A percentile compares a stretch with the other conserved stretches of the same genome.
phyloP scores from a whole-genome alignment of 2,888 invertebrate genomes.

The Synergus laeviventris region DNA sequence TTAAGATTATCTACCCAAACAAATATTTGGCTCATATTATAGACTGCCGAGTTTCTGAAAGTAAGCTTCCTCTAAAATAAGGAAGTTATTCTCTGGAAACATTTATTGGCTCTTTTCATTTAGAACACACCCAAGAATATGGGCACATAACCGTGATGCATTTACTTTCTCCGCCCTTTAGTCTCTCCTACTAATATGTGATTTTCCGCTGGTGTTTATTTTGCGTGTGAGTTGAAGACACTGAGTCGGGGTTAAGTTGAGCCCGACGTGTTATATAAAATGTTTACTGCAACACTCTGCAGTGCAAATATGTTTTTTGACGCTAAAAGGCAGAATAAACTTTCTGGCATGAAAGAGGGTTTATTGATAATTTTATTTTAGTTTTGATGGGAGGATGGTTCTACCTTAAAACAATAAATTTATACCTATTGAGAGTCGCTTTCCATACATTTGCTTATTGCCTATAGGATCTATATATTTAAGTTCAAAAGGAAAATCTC shows the following conservation, averaged over 20 bases:
- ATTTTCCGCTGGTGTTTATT: conserved; percentile 27
- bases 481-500: background rate
- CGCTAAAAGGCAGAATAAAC: conserved; percentile 17
- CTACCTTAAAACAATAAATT: background rate
- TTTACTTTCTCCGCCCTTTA: conserved; percentile 31
- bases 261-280: conserved; percentile 19
- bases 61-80: background rate
- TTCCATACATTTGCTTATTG: background rate
- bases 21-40: background rate
- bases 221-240: conserved; percentile 22
- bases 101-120: conserved; percentile 27
- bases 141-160: background rate
- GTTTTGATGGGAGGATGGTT: background rate
- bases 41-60: background rate
- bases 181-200: conserved; percentile 10
- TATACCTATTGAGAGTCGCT: too few relatives aligned
- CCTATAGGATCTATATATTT: background rate
- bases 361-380: background rate
- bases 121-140: background rate
- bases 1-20: too few relatives aligned
- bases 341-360: background rate
- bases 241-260: conserved; percentile 29
- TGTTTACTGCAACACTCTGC: conserved; percentile 16
- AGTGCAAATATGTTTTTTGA: conserved; percentile 27
- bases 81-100: background rate